Evolutionary conservation across 2,113 vertebrate genomes (phyloP), one percentile per base, ranked within the genome.

Genomic region (Isurus oxyrinchus): DNA sequence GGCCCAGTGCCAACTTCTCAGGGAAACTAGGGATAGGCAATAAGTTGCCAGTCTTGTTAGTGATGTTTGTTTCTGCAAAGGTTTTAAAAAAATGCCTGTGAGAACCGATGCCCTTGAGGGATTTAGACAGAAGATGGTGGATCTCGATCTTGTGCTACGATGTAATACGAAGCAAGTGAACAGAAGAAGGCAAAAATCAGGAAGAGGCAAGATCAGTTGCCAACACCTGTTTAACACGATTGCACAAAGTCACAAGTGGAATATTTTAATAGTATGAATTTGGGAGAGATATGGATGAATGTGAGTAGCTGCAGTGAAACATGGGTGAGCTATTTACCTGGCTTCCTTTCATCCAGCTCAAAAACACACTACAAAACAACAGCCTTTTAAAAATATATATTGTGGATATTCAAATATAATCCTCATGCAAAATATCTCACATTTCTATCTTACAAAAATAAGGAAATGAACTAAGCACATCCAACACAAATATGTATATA

Each of bases 281-380:
- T 94, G n/a, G 5, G 40, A 6, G 35, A 84, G 72, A 72, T 31
- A 35, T 90, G 53, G 53, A 35, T 31, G 25, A 59, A 11, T 14
- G 6, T 14, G 13, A n/a, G 5, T n/a, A n/a, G 16, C 16, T 10
- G 5, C 57, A 94, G 90, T 94, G 90, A 40, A 94, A 14, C 61
- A 57, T 23, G 23, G 31, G 27, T 91, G 88, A 91, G 88, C 57
- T 94, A 94, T 94, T 94, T 94, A 63, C n/a, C 76, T 91, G 55
- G 27, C 57, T 57, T 35, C 53, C 27, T 23, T 91, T 27, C 61
- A 94, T 40, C 57, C 59, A 63, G 6, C 19, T n/a, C 90, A 93
- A 40, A 61, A 94, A 94, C 90, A 93, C n/a, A 61, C 63, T 63
- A 40, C 90, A 40, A 63, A 90, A 8, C 5, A 40, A 23, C 16